Percentiles rank a stretch among this genome's conserved stretches.
Evolutionary conservation across 2,113 vertebrate species (phyloP).

Genomic region (Acanthochromis polyacanthus): DNA sequence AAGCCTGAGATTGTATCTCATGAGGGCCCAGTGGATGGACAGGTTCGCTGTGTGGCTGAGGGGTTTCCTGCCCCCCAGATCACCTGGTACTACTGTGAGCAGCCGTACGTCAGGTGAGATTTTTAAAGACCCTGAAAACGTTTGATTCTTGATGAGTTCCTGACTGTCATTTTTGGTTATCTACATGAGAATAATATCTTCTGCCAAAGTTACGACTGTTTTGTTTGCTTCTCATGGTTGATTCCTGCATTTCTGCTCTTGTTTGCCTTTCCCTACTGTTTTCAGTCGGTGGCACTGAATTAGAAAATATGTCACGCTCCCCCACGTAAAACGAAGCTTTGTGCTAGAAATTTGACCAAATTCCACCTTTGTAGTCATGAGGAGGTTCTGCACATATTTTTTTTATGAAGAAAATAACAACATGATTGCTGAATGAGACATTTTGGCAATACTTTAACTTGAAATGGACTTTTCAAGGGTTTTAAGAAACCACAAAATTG

Average conservation of each 20-base stretch:
- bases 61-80: conserved; percentile 94
- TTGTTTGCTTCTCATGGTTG: background rate
- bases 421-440: too few species aligned
- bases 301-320: background rate
- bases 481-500: background rate
- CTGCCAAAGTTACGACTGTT: background rate
- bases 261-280: background rate
- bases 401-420: too few species aligned
- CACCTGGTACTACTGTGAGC: conserved; percentile 95
- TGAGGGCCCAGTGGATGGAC: conserved; percentile 88
- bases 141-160: background rate
- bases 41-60: conserved; percentile 92
- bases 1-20: conserved; percentile 92
- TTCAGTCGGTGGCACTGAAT: background rate
- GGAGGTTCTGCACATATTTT: too few species aligned
- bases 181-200: background rate
- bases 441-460: too few species aligned
- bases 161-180: background rate
- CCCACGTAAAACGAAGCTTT: background rate
- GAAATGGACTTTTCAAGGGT: too few species aligned
- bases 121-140: background rate
- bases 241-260: background rate
- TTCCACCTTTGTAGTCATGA: background rate
- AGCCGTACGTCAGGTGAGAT: conserved; percentile 89
- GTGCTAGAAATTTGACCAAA: background rate